These are phyloP conservation scores for Orthosia gracilis DNA, from an alignment of 2,888 invertebrate genomes.

Conservation along the genomic window DNA sequence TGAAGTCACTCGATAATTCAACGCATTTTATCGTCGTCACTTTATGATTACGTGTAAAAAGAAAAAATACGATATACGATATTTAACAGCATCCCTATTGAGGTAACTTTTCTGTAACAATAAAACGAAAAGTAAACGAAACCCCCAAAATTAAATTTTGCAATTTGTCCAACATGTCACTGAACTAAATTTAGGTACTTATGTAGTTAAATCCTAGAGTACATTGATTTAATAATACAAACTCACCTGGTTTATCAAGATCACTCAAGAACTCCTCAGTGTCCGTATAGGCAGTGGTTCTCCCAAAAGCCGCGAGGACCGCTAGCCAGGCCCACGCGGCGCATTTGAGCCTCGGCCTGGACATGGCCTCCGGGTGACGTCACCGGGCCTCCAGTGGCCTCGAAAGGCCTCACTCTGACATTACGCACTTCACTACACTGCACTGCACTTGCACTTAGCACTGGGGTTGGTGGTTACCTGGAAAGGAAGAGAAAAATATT, in stretches of 20 bases:
- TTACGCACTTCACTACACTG: slow-evolving; percentile 74
- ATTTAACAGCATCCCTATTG: too few species aligned
- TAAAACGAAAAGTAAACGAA: neutral
- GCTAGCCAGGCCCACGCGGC: slow-evolving; percentile 88
- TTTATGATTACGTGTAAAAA: too few species aligned
- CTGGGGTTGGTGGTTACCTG: slow-evolving; percentile 70
- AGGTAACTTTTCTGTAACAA: too few species aligned
- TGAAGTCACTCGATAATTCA: too few species aligned
- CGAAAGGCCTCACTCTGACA: slow-evolving; percentile 72
- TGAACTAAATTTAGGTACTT: too few species aligned
- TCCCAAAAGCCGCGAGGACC: slow-evolving; percentile 85
- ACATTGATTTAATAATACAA: neutral
- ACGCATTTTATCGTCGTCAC: too few species aligned
- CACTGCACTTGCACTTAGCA: slow-evolving; percentile 70
- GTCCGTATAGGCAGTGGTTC: slow-evolving; percentile 89
- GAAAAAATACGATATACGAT: too few species aligned
- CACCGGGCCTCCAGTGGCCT: slow-evolving; percentile 49
- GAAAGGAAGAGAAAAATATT: slow-evolving; percentile 8
- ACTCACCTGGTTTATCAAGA: slow-evolving; percentile 92
- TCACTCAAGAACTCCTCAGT: slow-evolving; percentile 92
- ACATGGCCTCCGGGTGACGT: slow-evolving; percentile 50
- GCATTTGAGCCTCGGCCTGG: slow-evolving; percentile 71
- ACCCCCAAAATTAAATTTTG: neutral
- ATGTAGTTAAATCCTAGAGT: neutral
- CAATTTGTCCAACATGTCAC: too few species aligned